Base-by-base conservation (phyloP, 2,113 vertebrate species). In the Rhinichthys klamathensis region DNA sequence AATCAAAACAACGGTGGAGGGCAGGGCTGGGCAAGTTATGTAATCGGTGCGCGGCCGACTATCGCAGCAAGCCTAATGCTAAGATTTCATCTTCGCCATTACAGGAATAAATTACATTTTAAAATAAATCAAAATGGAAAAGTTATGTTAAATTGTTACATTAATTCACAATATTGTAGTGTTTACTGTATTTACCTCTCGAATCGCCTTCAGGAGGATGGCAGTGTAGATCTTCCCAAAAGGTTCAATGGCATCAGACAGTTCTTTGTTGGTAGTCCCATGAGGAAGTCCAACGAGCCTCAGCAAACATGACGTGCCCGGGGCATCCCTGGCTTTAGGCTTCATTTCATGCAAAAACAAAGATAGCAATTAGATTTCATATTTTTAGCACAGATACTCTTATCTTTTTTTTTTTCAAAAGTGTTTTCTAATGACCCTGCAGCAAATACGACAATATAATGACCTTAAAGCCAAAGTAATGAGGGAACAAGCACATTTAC, bases 191-290 rank as follows among this genome's bases (percentile, higher is more conserved):
- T 9, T 21, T 44, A 96, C 95, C 94, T 96, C 94, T 0, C 94
- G 93, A 79, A 93, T 95, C 15, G 93, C 92, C 74, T 93, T 95
- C 38, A 96, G 86, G 7, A 96, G 90, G 0, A 96, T 89, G 16
- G 95, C 86, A 63, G 94, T 93, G n/a, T 87, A 93, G 32, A 96
- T 90, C 90, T 94, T 95, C 78, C 96, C 96, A 85, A 95, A 96
- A 0, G 94, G 92, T 84, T 96, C 92, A 82, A 96, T 92, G 3
- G 94, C 89, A 77, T 94, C 93, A 41, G 91, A 89, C 46, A 97
- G 90, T 7, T 96, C 95, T 80, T 96, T 92, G 27, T 94, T 93
- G 6, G 92, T 91, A 69, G 90, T 95, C 35, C 91, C 92, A 27
- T 91, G 91, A 0, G 96, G 96, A 95, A 91, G 16, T 94, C 94